Evolutionary conservation across 2,797 vertebrate species (phyloP), one percentile per base, ranked within the genome.

Genomic region (Spondyliosoma cantharus): DNA sequence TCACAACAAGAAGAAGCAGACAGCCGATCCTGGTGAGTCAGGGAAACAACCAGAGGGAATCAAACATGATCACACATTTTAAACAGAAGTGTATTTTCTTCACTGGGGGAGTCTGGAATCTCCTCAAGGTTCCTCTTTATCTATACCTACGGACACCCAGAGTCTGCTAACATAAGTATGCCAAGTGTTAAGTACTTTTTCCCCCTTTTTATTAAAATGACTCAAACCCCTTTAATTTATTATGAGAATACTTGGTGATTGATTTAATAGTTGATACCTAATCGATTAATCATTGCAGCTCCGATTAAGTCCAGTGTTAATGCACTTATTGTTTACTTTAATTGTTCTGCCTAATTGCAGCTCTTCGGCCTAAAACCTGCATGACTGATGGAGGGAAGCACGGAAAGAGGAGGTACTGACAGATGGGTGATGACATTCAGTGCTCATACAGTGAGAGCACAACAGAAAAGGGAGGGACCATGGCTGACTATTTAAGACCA

Each of bases 291-390:
- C 29, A 32, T 32, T 32, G 29, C 29, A 32, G 29, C 29, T 29
- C 29, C 4, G 29, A 37, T 5, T 58, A 1, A 15, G 32, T 49
- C 25, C 6, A 17, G 4, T 43, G 14, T 56, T 0, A 8, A 45
- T 24, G 20, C 15, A 2, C 8, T 43, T 15, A 32, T 37, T 54
- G 4, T n/a, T 46, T n/a, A 27, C n/a, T 20, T 68, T 12, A 75
- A 65, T 65, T 80, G 25, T 81, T 71, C 49, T 71, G 8, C 54
- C 32, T 61, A 0, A 17, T 45, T 56, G 79, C 93, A 99, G 98
- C 97, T 79, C 92, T 99, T 52, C 96, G 98, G 58, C 98, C 98
- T 19, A 98, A 97, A 93, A 99, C 98, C 85, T 99, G 98, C 95
- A 96, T 99, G 81, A 96, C 95, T 0, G 97, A 97, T 19, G 93